These are phyloP conservation scores for Epinephelus moara DNA, from an alignment of 2,113 vertebrate species.

Conservation along the genomic window DNA sequence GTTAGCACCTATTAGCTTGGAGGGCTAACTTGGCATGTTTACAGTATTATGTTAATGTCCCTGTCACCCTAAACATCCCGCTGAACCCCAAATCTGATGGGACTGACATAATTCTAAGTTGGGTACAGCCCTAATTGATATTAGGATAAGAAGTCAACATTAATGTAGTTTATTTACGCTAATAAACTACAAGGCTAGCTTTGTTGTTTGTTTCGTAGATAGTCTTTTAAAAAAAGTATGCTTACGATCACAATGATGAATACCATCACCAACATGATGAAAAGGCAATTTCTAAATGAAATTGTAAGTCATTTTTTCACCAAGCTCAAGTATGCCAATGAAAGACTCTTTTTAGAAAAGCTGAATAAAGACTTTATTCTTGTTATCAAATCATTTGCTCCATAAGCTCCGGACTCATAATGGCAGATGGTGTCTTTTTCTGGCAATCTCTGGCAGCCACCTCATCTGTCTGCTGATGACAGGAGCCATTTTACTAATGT, in stretches of 20 bases:
- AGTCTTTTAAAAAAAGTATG: neutral
- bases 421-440: conserved; percentile 71
- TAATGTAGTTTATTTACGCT: neutral
- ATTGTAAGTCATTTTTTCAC: neutral
- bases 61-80: no score
- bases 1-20: no score
- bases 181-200: neutral
- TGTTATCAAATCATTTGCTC: conserved; percentile 48
- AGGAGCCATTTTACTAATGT: conserved; percentile 74
- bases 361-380: conserved; percentile 49
- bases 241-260: neutral
- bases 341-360: conserved; percentile 31
- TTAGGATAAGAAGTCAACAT: neutral
- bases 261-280: conserved; percentile 1
- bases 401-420: conserved; percentile 36
- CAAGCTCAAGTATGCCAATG: conserved; percentile 21
- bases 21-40: no score
- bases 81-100: no score
- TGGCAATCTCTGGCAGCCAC: conserved; percentile 51
- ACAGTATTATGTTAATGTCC: no score
- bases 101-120: no score
- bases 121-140: neutral
- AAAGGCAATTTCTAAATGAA: neutral
- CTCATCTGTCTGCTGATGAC: conserved; percentile 72
- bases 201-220: neutral